These are phyloP conservation scores for Agrotis segetum DNA, from an alignment of 2,888 invertebrate genomes.

Conservation along the genomic window DNA sequence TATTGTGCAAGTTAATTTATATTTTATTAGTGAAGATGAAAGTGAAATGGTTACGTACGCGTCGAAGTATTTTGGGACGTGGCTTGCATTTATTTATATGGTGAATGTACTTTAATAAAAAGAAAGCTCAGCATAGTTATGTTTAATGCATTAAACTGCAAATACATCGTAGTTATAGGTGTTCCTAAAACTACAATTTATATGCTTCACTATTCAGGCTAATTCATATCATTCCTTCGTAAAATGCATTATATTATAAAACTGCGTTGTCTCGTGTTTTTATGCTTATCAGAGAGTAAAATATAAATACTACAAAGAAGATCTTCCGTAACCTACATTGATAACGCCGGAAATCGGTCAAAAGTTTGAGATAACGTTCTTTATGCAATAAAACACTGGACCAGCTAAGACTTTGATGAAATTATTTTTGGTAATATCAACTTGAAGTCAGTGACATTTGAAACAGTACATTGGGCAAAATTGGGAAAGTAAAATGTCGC, in stretches of 20 bases:
- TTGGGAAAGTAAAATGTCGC: constrained; percentile 35
- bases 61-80: constrained; percentile 69
- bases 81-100: constrained; percentile 72
- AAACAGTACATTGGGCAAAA: neutral
- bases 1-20: constrained; percentile 64
- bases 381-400: constrained; percentile 15
- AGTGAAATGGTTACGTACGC: constrained; percentile 74
- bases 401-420: neutral
- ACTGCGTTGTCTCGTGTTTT: constrained; percentile 1
- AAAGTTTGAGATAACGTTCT: constrained; percentile 51
- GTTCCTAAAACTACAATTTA: constrained; percentile 8
- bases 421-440: constrained; percentile 7
- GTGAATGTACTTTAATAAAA: constrained; percentile 70
- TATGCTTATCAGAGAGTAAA: constrained; percentile 33
- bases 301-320: constrained; percentile 32
- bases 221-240: constrained; percentile 2
- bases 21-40: constrained; percentile 75
- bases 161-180: too few species aligned
- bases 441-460: too few species aligned
- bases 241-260: constrained; percentile 8
- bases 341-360: constrained; percentile 56
- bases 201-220: neutral
- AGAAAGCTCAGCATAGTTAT: constrained; percentile 66
- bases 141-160: constrained; percentile 46
- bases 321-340: constrained; percentile 57